Base-by-base conservation (phyloP, 2,113 vertebrate genomes). In the Pluvialis apricaria region DNA sequence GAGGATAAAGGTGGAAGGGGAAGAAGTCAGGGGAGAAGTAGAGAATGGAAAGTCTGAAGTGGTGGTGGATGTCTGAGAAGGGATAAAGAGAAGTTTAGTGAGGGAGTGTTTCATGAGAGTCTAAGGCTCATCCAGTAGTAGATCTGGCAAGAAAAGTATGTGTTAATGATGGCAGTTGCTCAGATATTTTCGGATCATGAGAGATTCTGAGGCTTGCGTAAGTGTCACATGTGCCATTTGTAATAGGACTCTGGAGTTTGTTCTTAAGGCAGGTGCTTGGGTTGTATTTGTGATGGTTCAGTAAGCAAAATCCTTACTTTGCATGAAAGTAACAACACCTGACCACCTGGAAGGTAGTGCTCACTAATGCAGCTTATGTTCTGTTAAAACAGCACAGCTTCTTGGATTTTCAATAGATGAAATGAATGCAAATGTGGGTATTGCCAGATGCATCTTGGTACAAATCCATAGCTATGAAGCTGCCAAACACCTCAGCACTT, bases 181-280 rank as follows among this genome's bases (percentile, higher is more conserved):
- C 38, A 60, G 81, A 65, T 96, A 89, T 91, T 96, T 96, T 94
- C 6, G 1, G 87, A 61, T 89, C 84, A 47, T 55, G 7, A 3
- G 77, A 72, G 84, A 61, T 82, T 84, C 45, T 64, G 54, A 72
- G 73, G 84, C 84, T 96, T 96, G 77, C n/a, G 1, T 92, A 97
- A 96, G n/a, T 52, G 84, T 95, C 91, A 84, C 45, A 6, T 90
- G 83, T 65, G 36, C 44, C 5, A 0, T 87, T 79, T 85, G 81
- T 91, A 93, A 93, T 32, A 86, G 71, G 92, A 94, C 82, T 69
- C 88, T 92, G 49, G 58, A 80, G 90, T 93, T 93, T 80, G 51
- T 92, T 88, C 62, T 88, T 66, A 51, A 65, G 65, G 54, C 62
- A 95, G 85, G 77, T 95, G 73, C 55, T 90, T 47, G 34, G 24